Conservation (phyloP, 2,797 vertebrate genomes). For the Capromys pilorides region DNA sequence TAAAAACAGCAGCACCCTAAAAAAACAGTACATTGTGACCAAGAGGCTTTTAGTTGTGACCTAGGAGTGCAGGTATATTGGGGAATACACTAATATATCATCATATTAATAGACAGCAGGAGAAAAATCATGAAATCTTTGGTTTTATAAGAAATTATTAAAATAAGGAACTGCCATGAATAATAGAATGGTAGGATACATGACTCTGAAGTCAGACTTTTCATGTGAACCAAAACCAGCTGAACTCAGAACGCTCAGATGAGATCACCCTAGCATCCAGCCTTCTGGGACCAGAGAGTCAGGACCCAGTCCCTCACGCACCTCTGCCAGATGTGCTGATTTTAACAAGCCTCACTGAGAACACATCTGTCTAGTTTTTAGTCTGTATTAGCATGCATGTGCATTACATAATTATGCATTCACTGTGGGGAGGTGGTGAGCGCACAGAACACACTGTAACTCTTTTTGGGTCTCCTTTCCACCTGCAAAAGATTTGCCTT, state of each 20-base stretch:
- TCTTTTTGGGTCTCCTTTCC: neutral
- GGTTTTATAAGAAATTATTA: neutral
- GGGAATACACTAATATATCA: slow-evolving; percentile 4
- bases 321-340: neutral
- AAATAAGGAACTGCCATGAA: neutral
- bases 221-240: neutral
- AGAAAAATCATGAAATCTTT: neutral
- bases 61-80: neutral
- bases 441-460: neutral
- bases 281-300: neutral
- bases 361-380: neutral
- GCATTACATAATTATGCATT: neutral
- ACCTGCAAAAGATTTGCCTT: neutral
- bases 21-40: neutral
- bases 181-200: neutral
- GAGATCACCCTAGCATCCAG: neutral
- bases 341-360: neutral
- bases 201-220: neutral
- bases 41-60: slow-evolving; percentile 3
- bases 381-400: neutral
- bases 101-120: neutral
- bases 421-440: neutral
- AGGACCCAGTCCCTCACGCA: neutral
- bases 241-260: neutral
- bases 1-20: neutral